A percentile compares a stretch with the other conserved stretches of the same genome.
These are phyloP conservation scores for Calyptommatus sinebrachiatus DNA, from an alignment of 2,113 vertebrate genomes.

Conservation along the genomic window DNA sequence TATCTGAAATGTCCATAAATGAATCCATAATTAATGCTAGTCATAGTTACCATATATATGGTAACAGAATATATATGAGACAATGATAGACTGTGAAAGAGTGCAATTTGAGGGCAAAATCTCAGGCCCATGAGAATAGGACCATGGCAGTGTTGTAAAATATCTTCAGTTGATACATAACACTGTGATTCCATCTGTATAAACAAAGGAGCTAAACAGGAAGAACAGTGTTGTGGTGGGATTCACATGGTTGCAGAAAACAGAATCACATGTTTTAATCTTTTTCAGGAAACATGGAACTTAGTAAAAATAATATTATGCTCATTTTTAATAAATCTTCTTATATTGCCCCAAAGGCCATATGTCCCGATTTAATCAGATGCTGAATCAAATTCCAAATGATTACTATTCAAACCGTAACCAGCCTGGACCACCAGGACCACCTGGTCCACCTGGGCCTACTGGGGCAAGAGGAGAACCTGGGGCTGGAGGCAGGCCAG, in stretches of 20 bases:
- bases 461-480: slow-evolving; percentile 87
- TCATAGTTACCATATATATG: no score
- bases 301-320: background rate
- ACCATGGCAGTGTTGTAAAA: no score
- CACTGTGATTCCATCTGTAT: no score
- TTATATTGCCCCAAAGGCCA: slow-evolving; percentile 76
- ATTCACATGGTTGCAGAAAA: background rate
- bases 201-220: no score
- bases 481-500: slow-evolving; percentile 83
- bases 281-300: no score
- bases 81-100: no score
- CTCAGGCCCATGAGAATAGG: no score
- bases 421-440: slow-evolving; percentile 87
- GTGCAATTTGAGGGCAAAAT: no score
- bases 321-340: slow-evolving; percentile 23
- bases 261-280: no score
- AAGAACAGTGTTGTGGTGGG: no score
- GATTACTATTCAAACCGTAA: slow-evolving; percentile 82
- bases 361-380: slow-evolving; percentile 89
- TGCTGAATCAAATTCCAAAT: slow-evolving; percentile 95
- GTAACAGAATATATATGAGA: no score
- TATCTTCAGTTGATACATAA: no score
- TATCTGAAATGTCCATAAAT: background rate
- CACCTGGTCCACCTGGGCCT: slow-evolving; percentile 79
- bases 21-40: slow-evolving; percentile 12